These are phyloP conservation scores for Trinectes maculatus DNA, from an alignment of 2,113 vertebrate genomes.

Conservation along the genomic window DNA sequence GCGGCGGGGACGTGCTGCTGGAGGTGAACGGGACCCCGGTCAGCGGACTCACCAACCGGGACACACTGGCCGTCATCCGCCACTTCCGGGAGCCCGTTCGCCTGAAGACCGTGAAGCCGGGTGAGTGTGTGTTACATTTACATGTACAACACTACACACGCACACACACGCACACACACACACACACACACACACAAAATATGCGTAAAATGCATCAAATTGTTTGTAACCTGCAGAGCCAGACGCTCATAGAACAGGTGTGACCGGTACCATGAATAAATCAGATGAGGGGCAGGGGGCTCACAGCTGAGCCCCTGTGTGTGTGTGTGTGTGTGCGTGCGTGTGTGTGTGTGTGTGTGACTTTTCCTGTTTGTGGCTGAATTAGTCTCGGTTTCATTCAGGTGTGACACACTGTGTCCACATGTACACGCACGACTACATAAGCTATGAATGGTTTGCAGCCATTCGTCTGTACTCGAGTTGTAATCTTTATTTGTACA, in stretches of 20 bases:
- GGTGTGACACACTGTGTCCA: no score
- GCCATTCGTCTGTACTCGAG: no score
- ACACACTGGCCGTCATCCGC: constrained; percentile 92
- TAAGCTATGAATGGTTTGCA: no score
- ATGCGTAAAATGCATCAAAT: neutral
- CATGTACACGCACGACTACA: no score
- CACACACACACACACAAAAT: neutral
- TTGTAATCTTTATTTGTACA: no score
- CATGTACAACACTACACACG: no score
- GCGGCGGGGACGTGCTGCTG: constrained; percentile 90
- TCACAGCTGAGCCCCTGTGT: constrained; percentile 23
- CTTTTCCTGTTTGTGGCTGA: no score
- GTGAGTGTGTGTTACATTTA: constrained; percentile 80
- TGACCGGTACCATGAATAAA: neutral
- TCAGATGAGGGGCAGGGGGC: neutral
- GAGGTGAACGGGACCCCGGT: constrained; percentile 97
- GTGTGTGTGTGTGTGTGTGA: constrained; percentile 2
- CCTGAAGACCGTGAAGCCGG: constrained; percentile 93
- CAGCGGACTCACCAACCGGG: constrained; percentile 93
- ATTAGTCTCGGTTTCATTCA: no score
- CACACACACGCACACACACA: neutral
- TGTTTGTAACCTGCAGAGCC: neutral
- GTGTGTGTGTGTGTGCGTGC: constrained; percentile 16
- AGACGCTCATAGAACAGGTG: no score
- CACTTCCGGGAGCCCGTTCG: constrained; percentile 94